Conservation (phyloP, 2,113 vertebrate species). For the Boleophthalmus pectinirostris region DNA sequence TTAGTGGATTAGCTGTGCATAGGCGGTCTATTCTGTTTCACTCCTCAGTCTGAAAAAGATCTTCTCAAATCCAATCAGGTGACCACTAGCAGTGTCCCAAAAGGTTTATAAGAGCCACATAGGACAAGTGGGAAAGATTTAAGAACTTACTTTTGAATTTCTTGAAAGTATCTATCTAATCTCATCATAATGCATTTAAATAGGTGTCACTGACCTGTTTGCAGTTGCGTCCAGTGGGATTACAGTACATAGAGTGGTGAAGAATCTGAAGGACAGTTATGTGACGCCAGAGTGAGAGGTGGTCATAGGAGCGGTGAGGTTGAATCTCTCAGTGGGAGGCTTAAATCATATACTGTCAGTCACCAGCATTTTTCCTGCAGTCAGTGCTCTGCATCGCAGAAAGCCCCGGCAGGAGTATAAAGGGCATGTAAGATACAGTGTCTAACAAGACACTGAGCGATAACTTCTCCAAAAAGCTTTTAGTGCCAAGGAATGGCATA, state of each 20-base stretch:
- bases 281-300: background rate
- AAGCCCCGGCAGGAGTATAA: background rate
- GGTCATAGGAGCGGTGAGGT: background rate
- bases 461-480: background rate
- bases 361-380: background rate
- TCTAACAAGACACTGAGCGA: background rate
- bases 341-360: conserved; percentile 9
- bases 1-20: too few relatives aligned
- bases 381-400: background rate
- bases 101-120: background rate
- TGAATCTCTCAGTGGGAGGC: background rate
- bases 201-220: background rate
- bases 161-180: too few relatives aligned
- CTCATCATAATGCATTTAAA: background rate
- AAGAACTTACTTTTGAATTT: too few relatives aligned
- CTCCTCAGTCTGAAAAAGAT: too few relatives aligned
- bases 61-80: too few relatives aligned
- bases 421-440: background rate
- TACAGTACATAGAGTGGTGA: background rate
- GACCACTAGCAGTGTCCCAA: too few relatives aligned
- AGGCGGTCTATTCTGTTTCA: too few relatives aligned
- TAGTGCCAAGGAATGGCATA: background rate
- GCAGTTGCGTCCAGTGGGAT: background rate
- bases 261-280: background rate
- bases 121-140: background rate